Conservation (phyloP, 1,140 invertebrate genomes). For the Drosophila mojavensis region DNA sequence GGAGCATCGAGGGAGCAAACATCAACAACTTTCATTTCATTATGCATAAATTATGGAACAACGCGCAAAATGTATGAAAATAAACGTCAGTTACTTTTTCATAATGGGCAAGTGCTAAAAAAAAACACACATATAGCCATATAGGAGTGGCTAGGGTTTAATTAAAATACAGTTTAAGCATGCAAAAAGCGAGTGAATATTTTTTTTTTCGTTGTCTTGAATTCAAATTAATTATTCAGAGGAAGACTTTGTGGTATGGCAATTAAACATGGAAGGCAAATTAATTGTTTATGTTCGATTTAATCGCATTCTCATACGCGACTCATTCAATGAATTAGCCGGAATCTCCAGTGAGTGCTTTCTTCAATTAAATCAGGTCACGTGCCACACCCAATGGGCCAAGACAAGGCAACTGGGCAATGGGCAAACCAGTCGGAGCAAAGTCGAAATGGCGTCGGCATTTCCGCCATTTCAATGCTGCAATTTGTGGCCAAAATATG, state of each 20-base stretch:
- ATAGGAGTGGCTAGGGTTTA: constrained; percentile 52
- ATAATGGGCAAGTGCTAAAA: constrained; percentile 1
- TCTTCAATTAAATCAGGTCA: constrained; percentile 36
- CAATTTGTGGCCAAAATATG: constrained; percentile 36
- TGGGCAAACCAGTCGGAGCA: constrained; percentile 6
- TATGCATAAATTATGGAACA: constrained; percentile 74
- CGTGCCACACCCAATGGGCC: constrained; percentile 16
- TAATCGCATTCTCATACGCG: constrained; percentile 18
- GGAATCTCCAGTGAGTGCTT: constrained; percentile 1
- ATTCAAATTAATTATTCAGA: constrained; percentile 12
- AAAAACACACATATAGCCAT: constrained; percentile 31
- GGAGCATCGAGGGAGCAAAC: constrained; percentile 1
- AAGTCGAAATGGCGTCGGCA: constrained; percentile 37
- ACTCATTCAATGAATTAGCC: constrained; percentile 9
- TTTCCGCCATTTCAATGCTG: constrained; percentile 34
- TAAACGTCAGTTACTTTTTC: constrained; percentile 47
- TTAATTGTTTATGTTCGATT: constrained; percentile 26
- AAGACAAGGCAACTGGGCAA: neutral
- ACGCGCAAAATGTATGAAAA: constrained; percentile 57
- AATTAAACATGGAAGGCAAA: constrained; percentile 27
- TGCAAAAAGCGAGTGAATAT: neutral
- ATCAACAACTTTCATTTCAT: constrained; percentile 58
- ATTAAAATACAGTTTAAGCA: constrained; percentile 9
- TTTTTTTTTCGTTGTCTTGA: neutral
- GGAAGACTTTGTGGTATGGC: constrained; percentile 1